phyloP scores from a whole-genome alignment of 2,888 invertebrate genomes.

The Megamerina dolium region DNA sequence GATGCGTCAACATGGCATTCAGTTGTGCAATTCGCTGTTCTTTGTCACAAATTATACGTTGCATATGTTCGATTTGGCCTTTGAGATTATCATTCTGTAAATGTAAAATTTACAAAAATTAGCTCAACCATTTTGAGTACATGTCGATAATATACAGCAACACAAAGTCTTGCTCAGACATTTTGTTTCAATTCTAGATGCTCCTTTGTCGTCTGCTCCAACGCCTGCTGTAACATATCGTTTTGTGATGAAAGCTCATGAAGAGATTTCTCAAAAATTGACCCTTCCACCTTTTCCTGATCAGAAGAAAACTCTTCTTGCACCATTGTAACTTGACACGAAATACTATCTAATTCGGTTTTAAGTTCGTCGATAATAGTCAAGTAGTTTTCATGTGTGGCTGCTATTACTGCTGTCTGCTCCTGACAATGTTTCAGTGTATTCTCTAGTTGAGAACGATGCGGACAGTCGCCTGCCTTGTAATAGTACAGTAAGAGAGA shows the following conservation, averaged over 20 bases:
- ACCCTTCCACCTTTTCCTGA: conserved; percentile 20
- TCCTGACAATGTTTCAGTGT: conserved; percentile 31
- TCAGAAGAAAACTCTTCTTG: conserved; percentile 28
- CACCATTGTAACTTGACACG: conserved; percentile 37
- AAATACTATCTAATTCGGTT: conserved; percentile 39
- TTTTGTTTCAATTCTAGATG: conserved; percentile 19
- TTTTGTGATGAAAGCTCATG: conserved; percentile 32
- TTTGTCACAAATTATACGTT: conserved; percentile 16
- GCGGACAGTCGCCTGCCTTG: conserved; percentile 31
- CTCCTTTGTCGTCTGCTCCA: conserved; percentile 21
- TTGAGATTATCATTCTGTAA: conserved; percentile 34
- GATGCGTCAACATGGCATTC: conserved; percentile 12
- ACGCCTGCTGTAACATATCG: conserved; percentile 30
- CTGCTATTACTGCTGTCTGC: conserved; percentile 24
- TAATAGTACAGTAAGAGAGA: no score
- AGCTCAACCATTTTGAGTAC: not conserved
- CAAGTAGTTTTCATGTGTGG: conserved; percentile 39
- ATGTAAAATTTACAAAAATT: not conserved
- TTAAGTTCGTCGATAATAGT: conserved; percentile 44
- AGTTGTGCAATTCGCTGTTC: conserved; percentile 16
- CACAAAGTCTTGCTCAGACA: conserved; percentile 15
- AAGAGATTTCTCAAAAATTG: conserved; percentile 18
- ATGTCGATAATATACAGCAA: not conserved
- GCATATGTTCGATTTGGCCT: conserved; percentile 20
- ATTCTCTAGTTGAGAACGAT: conserved; percentile 26